Evolutionary conservation across 2,113 vertebrate genomes (phyloP).

Genomic region (Butorides virescens): DNA sequence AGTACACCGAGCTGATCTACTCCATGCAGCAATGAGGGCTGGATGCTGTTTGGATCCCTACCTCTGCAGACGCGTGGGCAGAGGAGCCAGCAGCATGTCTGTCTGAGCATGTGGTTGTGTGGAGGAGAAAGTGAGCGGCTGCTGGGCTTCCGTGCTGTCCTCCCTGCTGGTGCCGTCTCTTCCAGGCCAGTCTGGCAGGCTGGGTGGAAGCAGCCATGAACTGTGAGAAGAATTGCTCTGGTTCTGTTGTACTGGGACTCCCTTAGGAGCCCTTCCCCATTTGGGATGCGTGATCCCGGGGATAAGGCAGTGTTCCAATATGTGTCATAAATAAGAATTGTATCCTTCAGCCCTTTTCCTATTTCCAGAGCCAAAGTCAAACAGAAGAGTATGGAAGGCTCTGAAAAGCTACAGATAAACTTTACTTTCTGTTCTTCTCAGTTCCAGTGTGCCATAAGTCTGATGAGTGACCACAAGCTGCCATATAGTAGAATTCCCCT

Average conservation of each 20-base stretch:
- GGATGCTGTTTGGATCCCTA: not conserved
- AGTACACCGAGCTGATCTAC: not conserved
- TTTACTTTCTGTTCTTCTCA: not conserved
- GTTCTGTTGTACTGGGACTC: not conserved
- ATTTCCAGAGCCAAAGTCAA: not conserved
- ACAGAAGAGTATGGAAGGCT: not conserved
- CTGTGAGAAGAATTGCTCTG: not conserved
- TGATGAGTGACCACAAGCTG: not conserved
- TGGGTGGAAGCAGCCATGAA: not conserved
- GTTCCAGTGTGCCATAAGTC: not conserved
- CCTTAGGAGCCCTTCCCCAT: not conserved
- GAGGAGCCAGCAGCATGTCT: not conserved
- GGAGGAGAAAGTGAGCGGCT: not conserved
- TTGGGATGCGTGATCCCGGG: not conserved
- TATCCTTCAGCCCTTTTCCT: not conserved
- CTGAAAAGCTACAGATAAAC: not conserved
- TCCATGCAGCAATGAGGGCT: not conserved
- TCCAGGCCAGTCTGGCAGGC: not conserved
- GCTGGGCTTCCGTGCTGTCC: not conserved
- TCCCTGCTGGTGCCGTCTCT: rapidly evolving
- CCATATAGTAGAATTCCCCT: not conserved
- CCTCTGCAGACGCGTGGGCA: not conserved
- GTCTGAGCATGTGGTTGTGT: not conserved
- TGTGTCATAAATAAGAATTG: not conserved
- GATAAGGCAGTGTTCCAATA: not conserved